A percentile compares a stretch with the other conserved stretches of the same genome.
Evolutionary conservation across 2,888 invertebrate species (phyloP).

Genomic region (Thalpophila matura): DNA sequence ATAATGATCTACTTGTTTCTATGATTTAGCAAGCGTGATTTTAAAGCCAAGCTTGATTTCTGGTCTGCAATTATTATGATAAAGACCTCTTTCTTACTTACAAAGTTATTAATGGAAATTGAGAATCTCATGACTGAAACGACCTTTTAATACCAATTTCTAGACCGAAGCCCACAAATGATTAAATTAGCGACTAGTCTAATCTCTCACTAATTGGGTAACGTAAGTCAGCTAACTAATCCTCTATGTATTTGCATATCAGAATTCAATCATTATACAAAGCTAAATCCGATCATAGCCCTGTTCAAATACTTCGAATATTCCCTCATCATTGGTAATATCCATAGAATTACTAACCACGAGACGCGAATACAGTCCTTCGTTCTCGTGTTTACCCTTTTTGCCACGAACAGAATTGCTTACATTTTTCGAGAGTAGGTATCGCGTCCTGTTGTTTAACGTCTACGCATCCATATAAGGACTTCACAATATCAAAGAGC

Average conservation of each 20-base stretch:
- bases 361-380: too few species aligned
- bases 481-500: slow-evolving; percentile 15
- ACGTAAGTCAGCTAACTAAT: slow-evolving; percentile 19
- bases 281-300: slow-evolving; percentile 20
- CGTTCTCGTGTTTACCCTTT: too few species aligned
- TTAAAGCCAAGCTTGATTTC: neutral
- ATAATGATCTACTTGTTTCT: too few species aligned
- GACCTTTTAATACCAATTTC: slow-evolving; percentile 7
- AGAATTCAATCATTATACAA: neutral
- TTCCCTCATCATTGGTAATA: slow-evolving; percentile 8
- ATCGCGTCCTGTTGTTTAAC: too few species aligned
- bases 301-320: slow-evolving; percentile 10
- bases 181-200: slow-evolving; percentile 7
- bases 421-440: too few species aligned
- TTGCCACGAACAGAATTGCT: too few species aligned
- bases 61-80: too few species aligned
- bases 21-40: too few species aligned
- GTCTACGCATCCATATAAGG: slow-evolving; percentile 9
- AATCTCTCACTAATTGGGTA: slow-evolving; percentile 42
- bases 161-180: slow-evolving; percentile 19
- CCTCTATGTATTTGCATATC: slow-evolving; percentile 6
- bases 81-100: too few species aligned
- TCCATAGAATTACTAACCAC: too few species aligned
- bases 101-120: neutral
- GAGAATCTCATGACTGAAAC: slow-evolving; percentile 3